Conservation (phyloP, 2,888 invertebrate genomes). For the Papilio demoleus region DNA sequence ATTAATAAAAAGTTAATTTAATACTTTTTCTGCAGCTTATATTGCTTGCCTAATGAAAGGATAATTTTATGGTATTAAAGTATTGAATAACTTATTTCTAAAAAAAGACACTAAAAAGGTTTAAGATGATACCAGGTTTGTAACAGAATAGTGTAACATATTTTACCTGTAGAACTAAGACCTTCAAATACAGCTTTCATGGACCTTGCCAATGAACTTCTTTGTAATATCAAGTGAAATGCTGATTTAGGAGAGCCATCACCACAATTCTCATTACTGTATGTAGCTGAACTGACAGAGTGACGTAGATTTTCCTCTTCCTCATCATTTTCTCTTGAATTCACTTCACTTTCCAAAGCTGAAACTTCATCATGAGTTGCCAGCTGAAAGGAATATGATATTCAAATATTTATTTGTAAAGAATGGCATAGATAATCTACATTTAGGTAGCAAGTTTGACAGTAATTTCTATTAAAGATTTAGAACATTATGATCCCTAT, state of each 20-base stretch:
- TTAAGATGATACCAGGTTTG: too few species aligned
- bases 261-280: conserved; percentile 56
- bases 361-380: conserved; percentile 85
- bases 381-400: conserved; percentile 61
- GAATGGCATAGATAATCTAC: too few species aligned
- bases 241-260: conserved; percentile 82
- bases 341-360: conserved; percentile 75
- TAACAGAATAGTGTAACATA: too few species aligned
- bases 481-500: too few species aligned
- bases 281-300: conserved; percentile 69
- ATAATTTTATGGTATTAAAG: too few species aligned
- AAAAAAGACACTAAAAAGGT: too few species aligned
- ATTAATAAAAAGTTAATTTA: too few species aligned
- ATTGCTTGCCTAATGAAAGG: too few species aligned
- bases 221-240: conserved; percentile 91
- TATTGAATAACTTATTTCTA: too few species aligned
- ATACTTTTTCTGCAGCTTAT: too few species aligned
- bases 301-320: conserved; percentile 71
- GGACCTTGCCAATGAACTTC: conserved; percentile 92
- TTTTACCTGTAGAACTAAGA: conserved; percentile 84
- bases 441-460: too few species aligned
- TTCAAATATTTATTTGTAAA: neutral
- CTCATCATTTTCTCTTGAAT: conserved; percentile 71
- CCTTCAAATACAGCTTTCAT: conserved; percentile 92
- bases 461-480: too few species aligned